These are phyloP conservation scores for Karalla daura DNA, from an alignment of 2,797 vertebrate genomes.

Conservation along the genomic window DNA sequence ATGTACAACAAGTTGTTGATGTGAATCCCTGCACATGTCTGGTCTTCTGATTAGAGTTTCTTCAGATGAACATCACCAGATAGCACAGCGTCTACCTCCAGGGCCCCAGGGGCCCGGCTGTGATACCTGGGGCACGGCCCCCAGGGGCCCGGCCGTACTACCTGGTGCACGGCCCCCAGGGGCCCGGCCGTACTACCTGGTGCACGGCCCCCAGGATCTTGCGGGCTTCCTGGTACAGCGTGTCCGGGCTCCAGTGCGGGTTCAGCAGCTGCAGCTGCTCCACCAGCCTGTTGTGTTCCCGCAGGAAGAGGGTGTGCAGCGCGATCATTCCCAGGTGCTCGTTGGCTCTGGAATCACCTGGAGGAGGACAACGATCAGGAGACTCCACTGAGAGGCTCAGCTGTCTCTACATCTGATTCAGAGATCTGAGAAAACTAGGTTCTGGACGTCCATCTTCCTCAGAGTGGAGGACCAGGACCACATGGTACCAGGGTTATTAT, in stretches of 20 bases:
- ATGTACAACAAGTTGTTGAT: too few species aligned
- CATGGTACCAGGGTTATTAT: too few species aligned
- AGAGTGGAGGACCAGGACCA: too few species aligned
- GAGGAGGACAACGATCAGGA: constrained; percentile 8
- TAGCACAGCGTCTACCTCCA: too few species aligned
- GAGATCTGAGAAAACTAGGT: too few species aligned
- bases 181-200: constrained; percentile 68
- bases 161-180: constrained; percentile 83
- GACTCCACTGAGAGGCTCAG: too few species aligned
- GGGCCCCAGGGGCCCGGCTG: too few species aligned
- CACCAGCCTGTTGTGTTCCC: constrained; percentile 86
- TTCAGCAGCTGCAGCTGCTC: constrained; percentile 80
- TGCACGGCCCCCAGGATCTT: constrained; percentile 85
- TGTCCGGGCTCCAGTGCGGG: constrained; percentile 84
- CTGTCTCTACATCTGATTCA: background rate
- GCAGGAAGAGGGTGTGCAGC: constrained; percentile 84
- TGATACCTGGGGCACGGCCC: constrained; percentile 83
- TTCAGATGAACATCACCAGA: too few species aligned
- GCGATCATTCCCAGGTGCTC: constrained; percentile 86
- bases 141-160: constrained; percentile 84
- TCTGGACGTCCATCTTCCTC: too few species aligned
- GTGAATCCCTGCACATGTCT: too few species aligned
- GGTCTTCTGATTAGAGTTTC: too few species aligned
- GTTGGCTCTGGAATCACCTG: constrained; percentile 85
- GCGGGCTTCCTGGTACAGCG: constrained; percentile 83